phyloP scores from a whole-genome alignment of 2,888 invertebrate genomes.

The Bedellia somnulentella region DNA sequence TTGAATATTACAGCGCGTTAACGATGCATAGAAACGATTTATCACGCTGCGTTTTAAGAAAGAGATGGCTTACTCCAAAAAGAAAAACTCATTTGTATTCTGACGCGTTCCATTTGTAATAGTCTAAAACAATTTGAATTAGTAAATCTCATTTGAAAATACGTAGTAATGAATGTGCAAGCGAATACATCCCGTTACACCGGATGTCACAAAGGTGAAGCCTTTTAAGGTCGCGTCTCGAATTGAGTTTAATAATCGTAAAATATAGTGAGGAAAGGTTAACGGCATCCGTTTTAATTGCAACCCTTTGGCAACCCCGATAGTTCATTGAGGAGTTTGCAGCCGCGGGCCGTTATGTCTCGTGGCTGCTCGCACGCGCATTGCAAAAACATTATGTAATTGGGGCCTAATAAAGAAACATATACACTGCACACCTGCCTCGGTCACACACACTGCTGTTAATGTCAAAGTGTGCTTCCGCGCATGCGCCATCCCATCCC shows the following conservation, averaged over 20 bases:
- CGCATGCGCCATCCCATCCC: conserved; percentile 16
- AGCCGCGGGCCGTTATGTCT: conserved; percentile 25
- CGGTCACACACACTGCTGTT: conserved; percentile 12
- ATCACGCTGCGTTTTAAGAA: conserved; percentile 40
- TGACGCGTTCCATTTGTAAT: conserved; percentile 24
- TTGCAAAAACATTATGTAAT: conserved; percentile 18
- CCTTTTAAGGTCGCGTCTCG: conserved; percentile 8
- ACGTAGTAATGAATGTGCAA: conserved; percentile 22
- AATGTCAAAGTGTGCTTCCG: conserved; percentile 45
- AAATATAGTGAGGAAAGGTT: conserved; percentile 23
- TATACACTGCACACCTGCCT: conserved; percentile 3
- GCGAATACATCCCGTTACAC: conserved; percentile 23
- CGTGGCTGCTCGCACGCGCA: neutral
- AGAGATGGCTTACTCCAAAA: conserved; percentile 45
- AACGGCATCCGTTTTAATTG: conserved; percentile 19
- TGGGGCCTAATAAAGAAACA: conserved; percentile 6
- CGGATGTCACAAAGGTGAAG: conserved; percentile 34
- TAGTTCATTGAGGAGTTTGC: conserved; percentile 25
- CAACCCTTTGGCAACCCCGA: conserved; percentile 18
- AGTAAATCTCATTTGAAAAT: conserved; percentile 43
- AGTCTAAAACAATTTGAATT: conserved; percentile 44
- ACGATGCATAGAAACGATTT: conserved; percentile 47
- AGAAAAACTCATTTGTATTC: conserved; percentile 48
- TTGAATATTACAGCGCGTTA: conserved; percentile 37
- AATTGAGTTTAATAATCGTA: too few species aligned